phyloP scores from a whole-genome alignment of 2,888 invertebrate genomes.

The Didymodactylos carnosus region DNA sequence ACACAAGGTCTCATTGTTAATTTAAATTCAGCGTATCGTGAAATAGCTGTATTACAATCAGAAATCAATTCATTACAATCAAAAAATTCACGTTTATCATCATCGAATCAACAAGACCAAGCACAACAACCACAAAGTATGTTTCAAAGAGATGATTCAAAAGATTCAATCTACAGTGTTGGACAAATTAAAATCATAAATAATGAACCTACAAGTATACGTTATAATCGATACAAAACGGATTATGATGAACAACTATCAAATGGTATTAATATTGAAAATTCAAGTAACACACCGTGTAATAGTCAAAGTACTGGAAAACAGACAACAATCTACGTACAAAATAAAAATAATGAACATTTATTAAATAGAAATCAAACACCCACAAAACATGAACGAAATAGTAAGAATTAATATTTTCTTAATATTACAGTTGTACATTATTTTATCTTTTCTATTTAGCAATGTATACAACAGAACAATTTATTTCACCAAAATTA shows the following conservation, averaged over 20 bases:
- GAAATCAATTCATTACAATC: background rate
- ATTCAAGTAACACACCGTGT: background rate
- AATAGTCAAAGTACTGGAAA: background rate
- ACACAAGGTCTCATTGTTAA: background rate
- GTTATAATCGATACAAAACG: background rate
- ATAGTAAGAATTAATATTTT: background rate
- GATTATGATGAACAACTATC: background rate
- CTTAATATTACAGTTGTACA: background rate
- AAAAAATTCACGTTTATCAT: background rate
- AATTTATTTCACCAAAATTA: background rate
- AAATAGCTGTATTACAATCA: background rate
- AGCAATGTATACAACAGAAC: background rate
- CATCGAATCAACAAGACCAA: background rate
- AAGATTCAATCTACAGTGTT: background rate
- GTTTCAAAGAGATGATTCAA: background rate
- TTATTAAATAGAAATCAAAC: no score
- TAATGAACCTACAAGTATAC: no score
- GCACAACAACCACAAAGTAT: background rate
- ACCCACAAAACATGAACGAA: background rate
- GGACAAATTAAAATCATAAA: background rate
- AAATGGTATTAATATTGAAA: background rate
- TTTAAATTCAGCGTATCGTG: background rate
- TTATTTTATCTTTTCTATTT: background rate
- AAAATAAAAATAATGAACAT: background rate
- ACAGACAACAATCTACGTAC: background rate